phyloP scores from a whole-genome alignment of 2,888 invertebrate genomes.

The Nymphalis c-album region DNA sequence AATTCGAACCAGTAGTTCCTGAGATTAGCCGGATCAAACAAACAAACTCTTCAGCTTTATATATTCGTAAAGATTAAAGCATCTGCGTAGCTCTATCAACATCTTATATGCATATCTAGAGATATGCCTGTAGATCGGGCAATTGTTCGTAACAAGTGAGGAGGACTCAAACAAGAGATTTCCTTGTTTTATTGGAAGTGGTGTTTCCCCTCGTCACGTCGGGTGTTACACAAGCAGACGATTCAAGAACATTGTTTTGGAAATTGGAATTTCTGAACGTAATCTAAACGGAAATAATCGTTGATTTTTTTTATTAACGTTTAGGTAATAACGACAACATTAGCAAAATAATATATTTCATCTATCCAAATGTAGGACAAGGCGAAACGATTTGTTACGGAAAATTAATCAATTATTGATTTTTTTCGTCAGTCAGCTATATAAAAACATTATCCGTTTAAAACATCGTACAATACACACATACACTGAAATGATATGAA shows the following conservation, averaged over 20 bases:
- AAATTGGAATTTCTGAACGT: constrained; percentile 37
- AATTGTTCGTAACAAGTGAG: constrained; percentile 45
- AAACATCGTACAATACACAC: not conserved
- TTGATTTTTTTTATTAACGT: not conserved
- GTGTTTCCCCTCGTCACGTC: constrained; percentile 63
- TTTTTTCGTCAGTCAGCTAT: constrained; percentile 1
- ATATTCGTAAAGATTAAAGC: no score
- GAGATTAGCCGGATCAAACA: no score
- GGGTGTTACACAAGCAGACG: constrained; percentile 59
- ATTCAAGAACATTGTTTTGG: constrained; percentile 58
- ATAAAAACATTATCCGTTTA: not conserved
- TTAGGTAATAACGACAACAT: not conserved
- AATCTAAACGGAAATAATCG: constrained; percentile 20
- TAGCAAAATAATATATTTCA: not conserved
- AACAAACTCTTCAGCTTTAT: no score
- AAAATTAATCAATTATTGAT: not conserved
- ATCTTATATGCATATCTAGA: constrained; percentile 18
- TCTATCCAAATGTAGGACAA: not conserved
- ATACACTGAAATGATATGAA: not conserved
- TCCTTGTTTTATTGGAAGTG: constrained; percentile 68
- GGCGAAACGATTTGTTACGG: not conserved
- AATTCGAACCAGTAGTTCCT: no score
- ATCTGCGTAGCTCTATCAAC: constrained; percentile 9
- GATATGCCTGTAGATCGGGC: constrained; percentile 32
- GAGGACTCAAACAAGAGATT: constrained; percentile 67